Base-by-base conservation (phyloP, 2,888 invertebrate genomes). In the Ochropleura leucogaster region DNA sequence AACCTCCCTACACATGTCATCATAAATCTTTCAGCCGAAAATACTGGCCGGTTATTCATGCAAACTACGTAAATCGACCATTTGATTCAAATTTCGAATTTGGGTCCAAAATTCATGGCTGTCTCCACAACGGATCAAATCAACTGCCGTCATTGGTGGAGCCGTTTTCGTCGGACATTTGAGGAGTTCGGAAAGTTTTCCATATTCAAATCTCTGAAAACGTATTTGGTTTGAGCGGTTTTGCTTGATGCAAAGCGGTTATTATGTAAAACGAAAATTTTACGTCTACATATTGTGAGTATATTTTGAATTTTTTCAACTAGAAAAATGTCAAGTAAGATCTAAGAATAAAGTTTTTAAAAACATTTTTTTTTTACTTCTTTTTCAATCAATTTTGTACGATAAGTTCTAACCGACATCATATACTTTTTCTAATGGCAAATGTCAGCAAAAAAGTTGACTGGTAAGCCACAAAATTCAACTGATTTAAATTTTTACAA, bases 131-230 rank as follows among this genome's bases (percentile, higher is more conserved):
- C 70, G 65, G 70, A 74, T 81, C 57, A 79, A 79, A 82, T 81
- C 83, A 68, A 60, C 74, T 71, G 60, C 67, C 68, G 20, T 65
- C 57, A 62, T 74, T 74, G 74, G 16, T 65, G 53, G 67, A 78
- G 42, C 55, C 60, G 42, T 79, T 82, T 66, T 57, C 16, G 59
- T 57, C 70, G 74, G 68, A 74, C 83, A 79, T 79, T 81, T 70
- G 79, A 68, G 20, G 57, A 79, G 60, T 68, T 68, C 62, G 60
- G 74, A 55, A 77, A 78, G 42, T 70, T 57, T 82, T 82, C 70
- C 79, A 73, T 81, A 81, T 81, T 81, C 83, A 82, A 82, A 81
- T 81, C 51, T 68, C 51, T n/a, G 64, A 65, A 81, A 81, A 82
- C 80, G 82, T 77, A 78, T 82, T 80, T 77, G 73, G 64, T 57